A percentile compares a stretch with the other conserved stretches of the same genome.
Evolutionary conservation across 2,888 invertebrate genomes (phyloP).

Genomic region (Athalia cordata): DNA sequence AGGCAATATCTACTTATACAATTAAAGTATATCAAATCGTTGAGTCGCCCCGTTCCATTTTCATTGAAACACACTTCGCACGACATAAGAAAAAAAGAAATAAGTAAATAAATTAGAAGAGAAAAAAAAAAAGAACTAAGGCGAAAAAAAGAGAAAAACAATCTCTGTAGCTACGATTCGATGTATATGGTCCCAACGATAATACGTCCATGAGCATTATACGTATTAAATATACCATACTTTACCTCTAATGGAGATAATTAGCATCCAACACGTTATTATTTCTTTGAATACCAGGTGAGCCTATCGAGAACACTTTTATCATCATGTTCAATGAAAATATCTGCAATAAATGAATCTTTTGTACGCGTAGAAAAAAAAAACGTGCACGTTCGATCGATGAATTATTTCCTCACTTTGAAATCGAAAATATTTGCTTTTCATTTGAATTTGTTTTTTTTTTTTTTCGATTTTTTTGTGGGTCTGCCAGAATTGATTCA

Average conservation of each 20-base stretch:
- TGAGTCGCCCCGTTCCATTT: constrained; percentile 50
- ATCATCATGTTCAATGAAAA: constrained; percentile 29
- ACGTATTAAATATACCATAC: constrained; percentile 52
- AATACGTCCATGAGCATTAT: constrained; percentile 55
- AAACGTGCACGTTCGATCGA: no score
- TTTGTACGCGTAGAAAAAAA: no score
- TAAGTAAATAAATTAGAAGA: not conserved
- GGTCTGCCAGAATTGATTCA: no score
- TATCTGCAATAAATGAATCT: constrained; percentile 11
- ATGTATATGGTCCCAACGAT: constrained; percentile 52
- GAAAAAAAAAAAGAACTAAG: not conserved
- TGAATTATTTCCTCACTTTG: no score
- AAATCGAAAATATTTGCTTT: no score
- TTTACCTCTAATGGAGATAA: constrained; percentile 60
- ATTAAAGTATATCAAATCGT: constrained; percentile 37
- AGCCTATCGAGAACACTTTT: constrained; percentile 50
- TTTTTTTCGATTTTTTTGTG: no score
- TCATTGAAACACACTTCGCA: constrained; percentile 50
- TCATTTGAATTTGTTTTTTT: no score
- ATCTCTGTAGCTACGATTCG: not conserved
- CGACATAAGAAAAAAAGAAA: constrained; percentile 36
- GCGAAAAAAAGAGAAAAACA: no score
- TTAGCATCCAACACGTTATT: constrained; percentile 61
- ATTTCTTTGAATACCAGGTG: constrained; percentile 52
- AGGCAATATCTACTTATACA: constrained; percentile 4